A percentile compares a stretch with the other conserved stretches of the same genome.
phyloP scores from a whole-genome alignment of 2,888 invertebrate genomes.

The Thymelicus sylvestris region DNA sequence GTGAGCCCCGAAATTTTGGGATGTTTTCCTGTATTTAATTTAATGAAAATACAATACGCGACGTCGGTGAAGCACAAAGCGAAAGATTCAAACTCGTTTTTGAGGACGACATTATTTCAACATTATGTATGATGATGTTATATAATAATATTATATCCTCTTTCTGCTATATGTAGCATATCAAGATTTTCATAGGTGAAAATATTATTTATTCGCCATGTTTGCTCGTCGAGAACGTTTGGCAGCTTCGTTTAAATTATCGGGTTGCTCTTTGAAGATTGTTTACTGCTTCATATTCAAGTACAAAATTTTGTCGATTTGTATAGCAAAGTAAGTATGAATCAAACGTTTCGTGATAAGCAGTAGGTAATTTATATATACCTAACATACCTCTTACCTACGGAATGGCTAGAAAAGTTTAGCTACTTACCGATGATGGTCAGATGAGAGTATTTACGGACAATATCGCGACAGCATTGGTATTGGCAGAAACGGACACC shows the following conservation, averaged over 20 bases:
- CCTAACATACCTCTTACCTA: no score
- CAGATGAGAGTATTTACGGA: no score
- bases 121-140: conserved; percentile 54
- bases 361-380: background rate
- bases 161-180: conserved; percentile 48
- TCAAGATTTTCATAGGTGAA: conserved; percentile 47
- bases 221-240: conserved; percentile 25
- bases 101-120: conserved; percentile 57
- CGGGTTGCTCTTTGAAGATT: conserved; percentile 6
- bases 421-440: no score
- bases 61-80: conserved; percentile 58
- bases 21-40: conserved; percentile 67
- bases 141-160: conserved; percentile 45
- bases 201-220: conserved; percentile 35
- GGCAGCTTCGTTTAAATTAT: conserved; percentile 5
- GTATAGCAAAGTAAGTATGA: background rate
- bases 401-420: no score
- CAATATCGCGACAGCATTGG: no score
- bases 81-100: conserved; percentile 63
- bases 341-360: background rate
- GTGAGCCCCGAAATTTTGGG: conserved; percentile 54
- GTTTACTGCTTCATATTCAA: conserved; percentile 9
- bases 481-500: no score
- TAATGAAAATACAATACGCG: conserved; percentile 64
- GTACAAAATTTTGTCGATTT: background rate